Evolutionary conservation across 2,888 invertebrate species (phyloP).

Genomic region (Ametastegia equiseti): DNA sequence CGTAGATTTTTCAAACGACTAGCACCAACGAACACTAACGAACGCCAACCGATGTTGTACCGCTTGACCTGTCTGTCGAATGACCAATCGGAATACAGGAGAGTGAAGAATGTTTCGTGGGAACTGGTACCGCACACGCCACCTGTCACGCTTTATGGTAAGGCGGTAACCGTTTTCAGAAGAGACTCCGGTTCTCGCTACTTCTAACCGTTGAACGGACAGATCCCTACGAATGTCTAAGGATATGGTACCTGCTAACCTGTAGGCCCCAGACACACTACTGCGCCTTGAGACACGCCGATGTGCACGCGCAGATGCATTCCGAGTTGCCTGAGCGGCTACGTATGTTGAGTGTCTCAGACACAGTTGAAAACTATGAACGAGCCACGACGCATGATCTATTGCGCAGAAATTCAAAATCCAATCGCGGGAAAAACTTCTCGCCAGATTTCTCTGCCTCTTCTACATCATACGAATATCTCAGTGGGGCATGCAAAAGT

Average conservation of each 20-base stretch:
- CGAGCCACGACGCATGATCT: too few relatives aligned
- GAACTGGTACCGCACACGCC: conserved; percentile 62
- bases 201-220: conserved; percentile 19
- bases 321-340: neutral
- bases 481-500: too few relatives aligned
- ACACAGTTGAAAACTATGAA: too few relatives aligned
- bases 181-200: neutral
- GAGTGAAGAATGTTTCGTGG: conserved; percentile 19
- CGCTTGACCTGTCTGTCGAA: conserved; percentile 68
- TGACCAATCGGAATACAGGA: conserved; percentile 62
- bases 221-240: conserved; percentile 17
- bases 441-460: too few relatives aligned
- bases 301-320: neutral
- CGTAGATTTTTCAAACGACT: conserved; percentile 51
- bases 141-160: conserved; percentile 60
- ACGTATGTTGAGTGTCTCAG: too few relatives aligned
- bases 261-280: neutral
- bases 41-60: conserved; percentile 65
- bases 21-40: conserved; percentile 58
- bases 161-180: neutral
- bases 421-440: too few relatives aligned
- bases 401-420: too few relatives aligned
- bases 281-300: neutral
- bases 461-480: too few relatives aligned
- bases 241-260: neutral